Evolutionary conservation across 35 echinoderm and acorn worm genomes (phyloP), one percentile per base, ranked within the genome.

Genomic region (Ophioderma brevispina): DNA sequence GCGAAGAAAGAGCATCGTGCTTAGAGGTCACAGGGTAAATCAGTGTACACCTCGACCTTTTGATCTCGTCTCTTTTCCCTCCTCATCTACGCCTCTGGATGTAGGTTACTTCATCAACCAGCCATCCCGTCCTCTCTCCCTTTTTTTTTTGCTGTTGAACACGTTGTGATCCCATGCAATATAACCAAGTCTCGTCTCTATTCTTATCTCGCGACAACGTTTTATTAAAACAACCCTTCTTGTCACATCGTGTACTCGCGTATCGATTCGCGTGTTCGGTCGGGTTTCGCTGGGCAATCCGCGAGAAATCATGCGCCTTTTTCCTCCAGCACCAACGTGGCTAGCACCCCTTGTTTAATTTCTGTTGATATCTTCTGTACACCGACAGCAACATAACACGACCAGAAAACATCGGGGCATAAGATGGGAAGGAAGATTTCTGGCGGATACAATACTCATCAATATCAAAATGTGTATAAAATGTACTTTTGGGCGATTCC

Each of bases 221-320:
- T 70, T 70, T 70, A 70, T 70, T 70, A 70, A 70, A 13, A 25
- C 59, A 70, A 70, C 59, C 59, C 59, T 4, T 46, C 41, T 70
- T 70, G 59, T 70, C 59, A 70, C 59, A 25, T 30, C 17, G n/a
- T 30, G 28, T 70, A 70, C 1, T 30, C n/a, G 59, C 59, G 59
- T 70, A 70, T 70, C 59, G 59, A 70, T 70, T 70, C 59, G 59
- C 59, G 59, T 70, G 59, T 70, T 70, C 59, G 59, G 10, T 70
- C 59, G n/a, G 59, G 59, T 70, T 70, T 70, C 59, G 28, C 59
- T 15, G 15, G 17, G 59, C 59, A 25, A 3, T 70, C 59, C 59
- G 59, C 59, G 59, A 70, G 59, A 70, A 70, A 70, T 70, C 59
- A 70, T 13, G 59, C 59, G 59, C 59, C 59, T 70, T 70, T 70